A percentile compares a stretch with the other conserved stretches of the same genome.
phyloP scores from a whole-genome alignment of 1,140 invertebrate genomes.

The Lepidurus apus region DNA sequence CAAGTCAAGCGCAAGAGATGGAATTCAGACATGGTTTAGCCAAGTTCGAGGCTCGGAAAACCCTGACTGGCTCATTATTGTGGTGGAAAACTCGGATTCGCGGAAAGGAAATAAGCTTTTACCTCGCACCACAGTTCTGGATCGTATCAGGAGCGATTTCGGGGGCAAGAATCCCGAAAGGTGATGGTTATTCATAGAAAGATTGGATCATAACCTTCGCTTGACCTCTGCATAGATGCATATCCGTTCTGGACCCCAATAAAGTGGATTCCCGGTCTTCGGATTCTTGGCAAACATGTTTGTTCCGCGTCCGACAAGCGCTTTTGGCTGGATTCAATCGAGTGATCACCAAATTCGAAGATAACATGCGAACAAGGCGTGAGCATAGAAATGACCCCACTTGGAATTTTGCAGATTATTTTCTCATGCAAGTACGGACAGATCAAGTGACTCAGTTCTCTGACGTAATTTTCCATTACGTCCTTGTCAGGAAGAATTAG shows the following conservation, averaged over 20 bases:
- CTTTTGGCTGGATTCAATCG: constrained; percentile 82
- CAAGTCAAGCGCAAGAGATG: constrained; percentile 75
- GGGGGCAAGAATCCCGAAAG: constrained; percentile 78
- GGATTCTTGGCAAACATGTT: constrained; percentile 80
- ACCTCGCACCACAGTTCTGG: constrained; percentile 84
- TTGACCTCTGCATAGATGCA: constrained; percentile 61
- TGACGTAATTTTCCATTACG: constrained; percentile 24
- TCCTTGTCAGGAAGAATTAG: constrained; percentile 78
- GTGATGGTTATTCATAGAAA: constrained; percentile 43
- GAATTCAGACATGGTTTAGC: constrained; percentile 78
- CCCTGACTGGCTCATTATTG: constrained; percentile 86
- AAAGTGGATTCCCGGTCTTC: constrained; percentile 79
- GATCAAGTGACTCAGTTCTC: background rate
- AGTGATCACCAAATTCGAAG: constrained; percentile 78
- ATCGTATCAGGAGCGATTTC: constrained; percentile 92
- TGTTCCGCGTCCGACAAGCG: constrained; percentile 73
- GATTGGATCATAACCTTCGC: constrained; percentile 23
- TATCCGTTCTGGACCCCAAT: constrained; percentile 82
- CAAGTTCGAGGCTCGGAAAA: constrained; percentile 30
- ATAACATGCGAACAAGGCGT: constrained; percentile 79
- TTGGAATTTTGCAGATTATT: constrained; percentile 94
- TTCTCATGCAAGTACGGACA: constrained; percentile 72
- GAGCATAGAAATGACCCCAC: constrained; percentile 81
- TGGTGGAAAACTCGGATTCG: constrained; percentile 87
- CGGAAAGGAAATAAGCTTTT: constrained; percentile 86